Conservation (phyloP, 1,140 invertebrate species). For the Drosophila orosa region DNA sequence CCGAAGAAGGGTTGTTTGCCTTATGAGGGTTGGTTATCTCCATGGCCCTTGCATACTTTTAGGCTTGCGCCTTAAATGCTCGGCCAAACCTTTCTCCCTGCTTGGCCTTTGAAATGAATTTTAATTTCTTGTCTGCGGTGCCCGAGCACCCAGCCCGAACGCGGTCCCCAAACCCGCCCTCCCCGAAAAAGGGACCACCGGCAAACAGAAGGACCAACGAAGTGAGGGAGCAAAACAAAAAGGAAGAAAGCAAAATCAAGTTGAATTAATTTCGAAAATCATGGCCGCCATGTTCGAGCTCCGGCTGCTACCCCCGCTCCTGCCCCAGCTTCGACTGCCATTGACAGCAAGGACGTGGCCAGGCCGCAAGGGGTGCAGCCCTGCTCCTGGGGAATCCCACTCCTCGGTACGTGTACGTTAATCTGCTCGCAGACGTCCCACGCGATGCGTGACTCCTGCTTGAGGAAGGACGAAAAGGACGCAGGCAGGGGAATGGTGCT, state of each 20-base stretch:
- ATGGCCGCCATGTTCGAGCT: conserved; percentile 64
- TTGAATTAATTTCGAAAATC: conserved; percentile 84
- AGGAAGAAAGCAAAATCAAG: conserved; percentile 82
- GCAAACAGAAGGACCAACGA: conserved; percentile 32
- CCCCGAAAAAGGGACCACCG: conserved; percentile 8
- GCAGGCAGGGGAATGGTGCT: conserved; percentile 1
- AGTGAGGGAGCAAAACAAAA: conserved; percentile 65
- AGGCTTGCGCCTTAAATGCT: conserved; percentile 81
- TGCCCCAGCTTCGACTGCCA: conserved; percentile 44
- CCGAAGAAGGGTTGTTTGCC: conserved; percentile 57
- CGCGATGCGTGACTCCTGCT: conserved; percentile 74
- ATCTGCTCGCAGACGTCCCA: conserved; percentile 78
- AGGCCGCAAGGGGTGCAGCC: conserved; percentile 25
- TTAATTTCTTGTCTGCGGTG: conserved; percentile 82
- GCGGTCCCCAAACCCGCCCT: neutral
- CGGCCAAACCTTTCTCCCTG: conserved; percentile 34
- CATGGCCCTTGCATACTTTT: conserved; percentile 70
- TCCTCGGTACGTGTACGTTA: conserved; percentile 52
- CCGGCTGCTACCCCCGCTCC: neutral
- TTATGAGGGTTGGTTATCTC: conserved; percentile 58
- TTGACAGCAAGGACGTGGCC: conserved; percentile 67
- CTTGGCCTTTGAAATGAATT: conserved; percentile 76
- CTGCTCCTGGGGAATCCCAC: neutral
- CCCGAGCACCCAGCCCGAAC: conserved; percentile 15
- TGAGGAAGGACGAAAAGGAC: conserved; percentile 24